These are phyloP conservation scores for Hormiphora californensis DNA, from an alignment of 37 sponge, comb jelly and placozoan genomes.

Conservation along the genomic window DNA sequence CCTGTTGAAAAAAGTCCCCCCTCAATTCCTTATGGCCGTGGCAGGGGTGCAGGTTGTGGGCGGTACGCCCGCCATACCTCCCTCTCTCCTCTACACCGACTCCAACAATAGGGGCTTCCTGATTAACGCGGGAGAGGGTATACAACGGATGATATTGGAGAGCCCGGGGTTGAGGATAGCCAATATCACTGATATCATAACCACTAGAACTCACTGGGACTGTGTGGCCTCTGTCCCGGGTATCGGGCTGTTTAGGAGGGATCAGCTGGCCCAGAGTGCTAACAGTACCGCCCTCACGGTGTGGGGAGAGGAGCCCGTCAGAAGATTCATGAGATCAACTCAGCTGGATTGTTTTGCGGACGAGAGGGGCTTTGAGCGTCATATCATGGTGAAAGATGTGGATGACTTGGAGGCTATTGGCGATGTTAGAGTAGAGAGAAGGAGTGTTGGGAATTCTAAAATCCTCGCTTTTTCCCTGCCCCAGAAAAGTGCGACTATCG, in stretches of 20 bases:
- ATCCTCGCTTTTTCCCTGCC: not conserved
- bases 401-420: not conserved
- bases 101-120: slow-evolving; percentile 53
- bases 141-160: slow-evolving; percentile 52
- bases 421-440: not conserved
- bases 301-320: slow-evolving; percentile 33
- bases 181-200: slow-evolving; percentile 23
- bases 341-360: slow-evolving; percentile 53
- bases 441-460: not conserved
- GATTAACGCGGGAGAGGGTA: slow-evolving; percentile 37
- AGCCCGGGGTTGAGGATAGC: slow-evolving; percentile 40
- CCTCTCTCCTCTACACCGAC: slow-evolving; percentile 39
- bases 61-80: slow-evolving; percentile 38
- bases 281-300: not conserved
- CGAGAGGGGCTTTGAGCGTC: not conserved
- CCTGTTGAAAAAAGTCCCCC: no score
- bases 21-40: slow-evolving; percentile 26
- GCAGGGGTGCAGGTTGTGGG: slow-evolving; percentile 18
- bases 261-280: not conserved
- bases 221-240: slow-evolving; percentile 42
- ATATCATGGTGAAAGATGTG: not conserved
- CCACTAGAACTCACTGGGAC: not conserved
- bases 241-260: slow-evolving; percentile 16
- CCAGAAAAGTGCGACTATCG: not conserved
- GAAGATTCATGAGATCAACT: slow-evolving; percentile 12